These are phyloP conservation scores for Drosophila ananassae DNA, from an alignment of 1,140 invertebrate genomes.

Conservation along the genomic window DNA sequence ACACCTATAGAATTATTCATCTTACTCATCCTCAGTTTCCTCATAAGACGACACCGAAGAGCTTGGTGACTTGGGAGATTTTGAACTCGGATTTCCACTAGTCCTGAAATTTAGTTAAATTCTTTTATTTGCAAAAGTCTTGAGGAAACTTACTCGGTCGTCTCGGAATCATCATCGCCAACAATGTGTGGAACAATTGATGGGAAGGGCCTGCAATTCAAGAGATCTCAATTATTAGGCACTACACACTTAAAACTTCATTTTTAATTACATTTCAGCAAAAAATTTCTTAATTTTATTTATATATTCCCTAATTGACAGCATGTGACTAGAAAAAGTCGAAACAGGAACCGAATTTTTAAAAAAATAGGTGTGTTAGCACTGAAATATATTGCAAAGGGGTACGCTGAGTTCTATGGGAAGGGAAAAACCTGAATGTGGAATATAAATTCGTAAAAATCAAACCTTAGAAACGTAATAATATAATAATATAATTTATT, in stretches of 20 bases:
- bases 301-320: background rate
- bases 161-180: conserved; percentile 46
- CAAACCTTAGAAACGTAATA: too few relatives aligned
- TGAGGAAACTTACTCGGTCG: background rate
- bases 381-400: conserved; percentile 4
- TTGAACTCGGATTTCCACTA: background rate
- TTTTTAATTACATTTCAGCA: conserved; percentile 4
- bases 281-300: too few relatives aligned
- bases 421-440: too few relatives aligned
- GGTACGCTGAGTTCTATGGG: too few relatives aligned
- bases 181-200: conserved; percentile 48
- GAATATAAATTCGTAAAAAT: too few relatives aligned
- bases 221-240: background rate
- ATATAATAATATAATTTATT: too few relatives aligned
- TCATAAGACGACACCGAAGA: conserved; percentile 3
- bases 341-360: too few relatives aligned
- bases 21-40: background rate
- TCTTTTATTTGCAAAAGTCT: background rate
- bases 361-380: conserved; percentile 1
- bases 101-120: background rate
- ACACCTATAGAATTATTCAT: background rate
- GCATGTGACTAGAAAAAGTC: background rate
- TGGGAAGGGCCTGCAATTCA: conserved; percentile 27
- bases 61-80: background rate
- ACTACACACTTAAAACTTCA: too few relatives aligned